Conservation (phyloP, 1,140 invertebrate genomes). For the Meloidogyne exigua region DNA sequence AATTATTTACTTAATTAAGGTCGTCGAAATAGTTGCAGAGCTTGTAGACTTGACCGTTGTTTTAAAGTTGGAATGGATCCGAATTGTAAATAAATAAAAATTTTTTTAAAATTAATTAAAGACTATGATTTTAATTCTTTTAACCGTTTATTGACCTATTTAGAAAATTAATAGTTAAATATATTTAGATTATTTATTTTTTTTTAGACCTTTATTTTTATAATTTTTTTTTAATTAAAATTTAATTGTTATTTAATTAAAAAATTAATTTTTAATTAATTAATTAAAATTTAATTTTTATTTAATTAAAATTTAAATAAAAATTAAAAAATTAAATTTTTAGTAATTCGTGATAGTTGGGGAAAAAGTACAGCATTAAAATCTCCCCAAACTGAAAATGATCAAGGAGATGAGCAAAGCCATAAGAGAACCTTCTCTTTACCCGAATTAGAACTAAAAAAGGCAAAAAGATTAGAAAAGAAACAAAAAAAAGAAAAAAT, state of each 20-base stretch:
- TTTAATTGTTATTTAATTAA: too few relatives aligned
- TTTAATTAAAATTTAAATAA: too few relatives aligned
- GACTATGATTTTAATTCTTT: too few relatives aligned
- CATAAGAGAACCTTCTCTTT: neutral
- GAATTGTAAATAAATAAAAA: slow-evolving; percentile 23
- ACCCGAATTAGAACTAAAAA: neutral
- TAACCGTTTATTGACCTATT: too few relatives aligned
- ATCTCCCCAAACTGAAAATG: neutral
- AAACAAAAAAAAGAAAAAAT: neutral
- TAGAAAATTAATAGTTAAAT: too few relatives aligned
- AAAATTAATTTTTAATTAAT: too few relatives aligned
- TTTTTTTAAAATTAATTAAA: neutral
- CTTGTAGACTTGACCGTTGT: slow-evolving; percentile 61
- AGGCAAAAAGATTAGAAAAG: neutral
- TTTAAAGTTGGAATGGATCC: slow-evolving; percentile 63
- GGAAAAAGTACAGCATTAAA: slow-evolving; percentile 4
- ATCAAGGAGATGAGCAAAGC: neutral
- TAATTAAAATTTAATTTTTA: too few relatives aligned
- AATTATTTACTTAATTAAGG: slow-evolving; percentile 31
- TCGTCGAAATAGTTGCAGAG: slow-evolving; percentile 62
- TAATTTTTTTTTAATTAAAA: too few relatives aligned
- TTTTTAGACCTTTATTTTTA: too few relatives aligned
- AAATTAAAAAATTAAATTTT: neutral
- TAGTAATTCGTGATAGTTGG: slow-evolving; percentile 23
- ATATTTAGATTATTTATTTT: too few relatives aligned